Percentiles rank a stretch among this genome's conserved stretches.
Evolutionary conservation across 2,797 vertebrate genomes (phyloP).

Genomic region (Diceros bicornis): DNA sequence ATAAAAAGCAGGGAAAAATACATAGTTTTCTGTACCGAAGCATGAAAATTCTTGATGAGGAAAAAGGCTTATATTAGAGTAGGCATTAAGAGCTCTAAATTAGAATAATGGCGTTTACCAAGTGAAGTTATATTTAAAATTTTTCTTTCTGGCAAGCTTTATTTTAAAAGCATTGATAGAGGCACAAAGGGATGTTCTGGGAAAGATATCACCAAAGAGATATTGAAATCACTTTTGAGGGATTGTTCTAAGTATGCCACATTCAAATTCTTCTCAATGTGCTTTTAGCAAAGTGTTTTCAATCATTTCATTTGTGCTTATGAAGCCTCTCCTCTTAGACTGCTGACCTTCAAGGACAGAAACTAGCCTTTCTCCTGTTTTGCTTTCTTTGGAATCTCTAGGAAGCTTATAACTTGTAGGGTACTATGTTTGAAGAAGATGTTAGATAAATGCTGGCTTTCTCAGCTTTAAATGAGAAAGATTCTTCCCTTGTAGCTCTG

Average conservation of each 20-base stretch:
- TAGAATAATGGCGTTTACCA: neutral
- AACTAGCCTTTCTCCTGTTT: neutral
- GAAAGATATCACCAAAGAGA: neutral
- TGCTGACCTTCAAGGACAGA: neutral
- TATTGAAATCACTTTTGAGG: neutral
- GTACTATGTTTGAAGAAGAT: slow-evolving; percentile 46
- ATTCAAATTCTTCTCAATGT: neutral
- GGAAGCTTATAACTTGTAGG: slow-evolving; percentile 48
- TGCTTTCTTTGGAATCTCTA: neutral
- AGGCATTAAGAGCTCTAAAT: neutral
- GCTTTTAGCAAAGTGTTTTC: neutral
- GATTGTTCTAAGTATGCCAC: neutral
- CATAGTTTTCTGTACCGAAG: slow-evolving; percentile 57
- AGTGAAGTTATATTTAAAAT: neutral
- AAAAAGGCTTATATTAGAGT: neutral
- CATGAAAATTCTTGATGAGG: neutral
- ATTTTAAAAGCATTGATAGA: slow-evolving; percentile 55
- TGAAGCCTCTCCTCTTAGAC: neutral
- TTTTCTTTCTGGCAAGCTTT: slow-evolving; percentile 39
- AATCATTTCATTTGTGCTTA: neutral
- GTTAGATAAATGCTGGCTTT: neutral
- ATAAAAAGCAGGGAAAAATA: slow-evolving; percentile 8
- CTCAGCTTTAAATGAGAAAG: neutral
- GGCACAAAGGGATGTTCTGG: neutral
- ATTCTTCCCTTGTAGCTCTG: neutral